Evolutionary conservation across 2,113 vertebrate species (phyloP).

Genomic region (Dicrurus megarhynchus): DNA sequence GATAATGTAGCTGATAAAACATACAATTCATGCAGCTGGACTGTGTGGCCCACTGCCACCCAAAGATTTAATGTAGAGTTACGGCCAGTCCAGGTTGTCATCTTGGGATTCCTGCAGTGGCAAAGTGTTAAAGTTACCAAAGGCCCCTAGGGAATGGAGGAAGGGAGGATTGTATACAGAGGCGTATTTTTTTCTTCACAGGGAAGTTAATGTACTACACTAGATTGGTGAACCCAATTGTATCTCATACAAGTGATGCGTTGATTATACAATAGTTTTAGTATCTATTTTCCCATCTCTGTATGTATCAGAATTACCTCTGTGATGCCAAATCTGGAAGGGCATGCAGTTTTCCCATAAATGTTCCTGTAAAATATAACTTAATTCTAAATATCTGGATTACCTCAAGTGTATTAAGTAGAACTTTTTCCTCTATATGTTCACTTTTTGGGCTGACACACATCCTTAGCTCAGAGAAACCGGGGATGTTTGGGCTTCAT

Average conservation of each 20-base stretch:
- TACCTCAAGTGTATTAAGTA: neutral
- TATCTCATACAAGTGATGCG: neutral
- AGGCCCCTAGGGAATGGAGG: neutral
- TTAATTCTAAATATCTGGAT: neutral
- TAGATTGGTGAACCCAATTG: neutral
- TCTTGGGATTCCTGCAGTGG: neutral
- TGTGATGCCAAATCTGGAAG: neutral
- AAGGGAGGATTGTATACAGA: neutral
- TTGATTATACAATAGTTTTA: neutral
- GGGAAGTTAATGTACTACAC: neutral
- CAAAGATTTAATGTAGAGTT: neutral
- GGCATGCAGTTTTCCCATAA: neutral
- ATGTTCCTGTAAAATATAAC: neutral
- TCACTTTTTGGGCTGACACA: neutral
- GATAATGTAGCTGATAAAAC: neutral
- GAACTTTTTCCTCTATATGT: neutral
- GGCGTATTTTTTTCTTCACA: neutral
- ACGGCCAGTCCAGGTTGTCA: fast-evolving
- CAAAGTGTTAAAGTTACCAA: neutral
- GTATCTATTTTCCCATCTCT: neutral
- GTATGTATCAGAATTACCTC: neutral
- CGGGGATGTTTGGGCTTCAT: neutral
- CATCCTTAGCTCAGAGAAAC: neutral
- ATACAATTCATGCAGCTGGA: neutral
- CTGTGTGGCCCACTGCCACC: neutral